phyloP scores from a whole-genome alignment of 2,797 vertebrate genomes.

The Pantherophis vulpinus region DNA sequence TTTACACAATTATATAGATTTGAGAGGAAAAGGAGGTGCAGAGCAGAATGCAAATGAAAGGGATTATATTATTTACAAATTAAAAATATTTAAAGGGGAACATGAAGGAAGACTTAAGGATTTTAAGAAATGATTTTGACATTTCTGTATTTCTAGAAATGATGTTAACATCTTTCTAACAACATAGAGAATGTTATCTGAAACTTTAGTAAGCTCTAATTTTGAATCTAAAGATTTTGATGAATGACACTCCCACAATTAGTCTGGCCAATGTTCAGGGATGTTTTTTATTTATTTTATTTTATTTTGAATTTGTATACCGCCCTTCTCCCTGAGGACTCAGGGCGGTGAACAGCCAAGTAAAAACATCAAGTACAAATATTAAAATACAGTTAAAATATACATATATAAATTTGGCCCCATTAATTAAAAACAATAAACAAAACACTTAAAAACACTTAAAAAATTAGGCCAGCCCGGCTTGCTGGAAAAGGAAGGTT shows the following conservation, averaged over 20 bases:
- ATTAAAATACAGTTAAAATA: no score
- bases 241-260: background rate
- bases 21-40: background rate
- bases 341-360: no score
- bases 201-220: background rate
- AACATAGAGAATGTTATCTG: background rate
- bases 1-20: background rate
- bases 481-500: no score
- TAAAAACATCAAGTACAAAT: no score
- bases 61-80: background rate
- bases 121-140: background rate
- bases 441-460: no score
- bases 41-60: background rate
- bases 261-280: background rate
- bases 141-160: background rate
- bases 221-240: background rate
- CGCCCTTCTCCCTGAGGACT: no score
- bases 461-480: no score
- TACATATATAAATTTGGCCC: no score
- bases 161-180: background rate
- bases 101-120: background rate
- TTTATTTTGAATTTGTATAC: no score
- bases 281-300: no score
- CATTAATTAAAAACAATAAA: no score
- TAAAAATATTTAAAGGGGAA: background rate